Base-by-base conservation (phyloP, 2,113 vertebrate genomes). In the Apistogramma diplotaenia region DNA sequence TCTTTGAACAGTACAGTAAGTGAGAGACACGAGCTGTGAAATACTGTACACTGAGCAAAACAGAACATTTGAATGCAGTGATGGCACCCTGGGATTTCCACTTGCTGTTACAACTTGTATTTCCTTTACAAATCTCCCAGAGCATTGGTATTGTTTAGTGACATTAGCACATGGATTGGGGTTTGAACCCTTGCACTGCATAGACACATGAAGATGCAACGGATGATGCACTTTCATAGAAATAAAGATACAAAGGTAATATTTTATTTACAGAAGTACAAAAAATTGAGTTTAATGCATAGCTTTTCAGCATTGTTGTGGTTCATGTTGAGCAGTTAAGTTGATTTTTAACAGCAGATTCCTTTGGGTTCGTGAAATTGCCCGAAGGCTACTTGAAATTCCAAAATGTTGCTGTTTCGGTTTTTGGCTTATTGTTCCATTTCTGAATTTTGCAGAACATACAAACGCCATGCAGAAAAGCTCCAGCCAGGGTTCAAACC, bases 41-140 rank as follows among this genome's bases (percentile, higher is more conserved):
- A 87, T 83, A 79, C 49, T 71, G 67, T 87, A 84, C 51, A 61
- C 58, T 27, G 74, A 74, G 79, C 74, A 83, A 78, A 92, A 87
- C 85, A 87, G 79, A 84, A 88, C 81, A 79, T 78, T 82, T 76
- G 51, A 89, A 87, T 76, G 59, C 56, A 81, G 62, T 10, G 60
- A 71, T 46, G 72, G 81, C 53, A 75, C 84, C 74, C 11, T 55
- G 91, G 87, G 93, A 93, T 90, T 90, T 79, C 58, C 67, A 77
- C 67, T 87, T 21, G 49, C 82, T 81, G 76, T 61, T 43, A 67
- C 61, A 85, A 81, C 81, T 85, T 79, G 74, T 70, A 83, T 81
- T 85, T 91, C 55, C 60, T 88, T 85, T 83, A 19, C 89, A 90
- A 86, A 91, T 86, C 85, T 91, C 77, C 81, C 84, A 84, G 46